Evolutionary conservation across 2,888 invertebrate species (phyloP), one percentile per base, ranked within the genome.

Genomic region (Eustalomyia histrio): DNA sequence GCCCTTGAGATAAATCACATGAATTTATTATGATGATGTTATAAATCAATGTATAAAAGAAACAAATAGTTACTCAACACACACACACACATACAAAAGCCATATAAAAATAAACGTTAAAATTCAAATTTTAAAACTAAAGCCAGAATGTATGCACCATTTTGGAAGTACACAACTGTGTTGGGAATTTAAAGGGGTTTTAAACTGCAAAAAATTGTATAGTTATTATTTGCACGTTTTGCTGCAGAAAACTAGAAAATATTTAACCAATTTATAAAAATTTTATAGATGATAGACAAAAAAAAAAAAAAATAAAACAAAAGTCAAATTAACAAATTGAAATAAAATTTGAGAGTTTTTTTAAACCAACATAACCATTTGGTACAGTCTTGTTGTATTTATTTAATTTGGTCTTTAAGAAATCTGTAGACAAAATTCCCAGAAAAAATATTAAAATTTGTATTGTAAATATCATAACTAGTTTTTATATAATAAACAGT

Each of bases 21-120:
- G 85, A 89, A 89, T 89, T 89, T 89, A 89, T 89, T 89, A 89
- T 89, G 89, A 89, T 88, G 88, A 89, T 86, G 86, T 84, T 84
- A 89, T 89, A 89, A 89, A 89, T 89, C 88, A 76, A 35, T 43
- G 53, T 17, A 10, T 61, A 86, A 83, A 85, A 53, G 65, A 75
- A 75, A 50, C n/a, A 24, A 50, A 65, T 39, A 39, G 39, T 39
- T 14, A 47, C 14, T 39, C 39, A 6, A 39, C 39, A 39, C 39
- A 39, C 43, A 47, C 14, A 47, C 43, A 8, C n/a, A 47, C n/a
- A 47, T 6, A 47, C 52, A 9, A 43, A 14, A 47, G 14, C 24
- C 5, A 14, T n/a, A 43, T 5, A 47, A 47, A 47, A 5, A n/a
- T n/a, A 47, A 47, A n/a, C 43, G 39, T n/a, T 47, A 47, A 47